phyloP scores from a whole-genome alignment of 2,888 invertebrate genomes.

The Ernsta delagoae region DNA sequence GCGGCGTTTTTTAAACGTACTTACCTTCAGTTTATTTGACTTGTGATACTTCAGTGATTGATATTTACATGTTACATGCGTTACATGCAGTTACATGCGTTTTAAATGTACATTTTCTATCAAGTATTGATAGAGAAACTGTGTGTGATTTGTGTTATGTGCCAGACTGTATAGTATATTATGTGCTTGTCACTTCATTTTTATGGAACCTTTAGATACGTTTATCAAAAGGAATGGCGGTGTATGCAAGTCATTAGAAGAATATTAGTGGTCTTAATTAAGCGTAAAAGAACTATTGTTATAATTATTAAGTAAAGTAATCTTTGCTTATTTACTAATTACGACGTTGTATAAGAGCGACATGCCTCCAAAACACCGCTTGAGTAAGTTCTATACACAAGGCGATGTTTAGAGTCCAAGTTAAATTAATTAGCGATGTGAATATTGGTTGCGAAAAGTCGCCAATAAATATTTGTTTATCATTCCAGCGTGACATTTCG shows the following conservation, averaged over 20 bases:
- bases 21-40: not conserved
- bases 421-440: not conserved
- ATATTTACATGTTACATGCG: not conserved
- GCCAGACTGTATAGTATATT: too few species aligned
- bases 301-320: too few species aligned
- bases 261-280: too few species aligned
- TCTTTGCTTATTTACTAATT: not conserved
- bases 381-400: not conserved
- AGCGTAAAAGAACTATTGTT: not conserved
- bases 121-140: too few species aligned
- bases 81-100: not conserved
- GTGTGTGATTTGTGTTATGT: too few species aligned
- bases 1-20: slow-evolving; percentile 24
- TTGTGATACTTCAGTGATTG: not conserved
- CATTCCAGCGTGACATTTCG: not conserved
- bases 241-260: not conserved
- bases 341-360: too few species aligned
- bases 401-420: not conserved
- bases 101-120: too few species aligned
- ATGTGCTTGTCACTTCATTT: too few species aligned
- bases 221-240: not conserved
- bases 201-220: not conserved
- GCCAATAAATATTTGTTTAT: slow-evolving; percentile 14
- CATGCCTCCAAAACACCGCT: not conserved
- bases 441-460: slow-evolving; percentile 7